These are phyloP conservation scores for Ichneumoninae sp. DNA, from an alignment of 2,888 invertebrate species.

Conservation along the genomic window DNA sequence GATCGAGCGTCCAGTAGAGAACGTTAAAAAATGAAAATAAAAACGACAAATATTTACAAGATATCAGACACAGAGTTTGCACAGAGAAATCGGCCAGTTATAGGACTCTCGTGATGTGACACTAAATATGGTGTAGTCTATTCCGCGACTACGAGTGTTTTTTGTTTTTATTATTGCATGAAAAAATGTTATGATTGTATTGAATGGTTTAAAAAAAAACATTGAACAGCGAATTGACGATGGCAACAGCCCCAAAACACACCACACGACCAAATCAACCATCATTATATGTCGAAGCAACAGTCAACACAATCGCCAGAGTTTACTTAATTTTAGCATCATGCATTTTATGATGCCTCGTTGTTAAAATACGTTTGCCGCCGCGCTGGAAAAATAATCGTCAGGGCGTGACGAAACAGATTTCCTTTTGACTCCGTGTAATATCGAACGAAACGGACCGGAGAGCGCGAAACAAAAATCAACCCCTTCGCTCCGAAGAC, in stretches of 20 bases:
- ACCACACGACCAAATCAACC: slow-evolving; percentile 42
- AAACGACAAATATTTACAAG: slow-evolving; percentile 5
- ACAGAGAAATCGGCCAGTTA: slow-evolving; percentile 38
- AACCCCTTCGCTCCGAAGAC: neutral
- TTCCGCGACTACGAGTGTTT: slow-evolving; percentile 7
- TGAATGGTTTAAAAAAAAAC: slow-evolving; percentile 10
- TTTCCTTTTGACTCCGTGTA: slow-evolving; percentile 5
- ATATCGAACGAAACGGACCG: neutral
- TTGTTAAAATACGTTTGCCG: slow-evolving; percentile 16
- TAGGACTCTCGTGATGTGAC: slow-evolving; percentile 2
- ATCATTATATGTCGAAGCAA: slow-evolving; percentile 53
- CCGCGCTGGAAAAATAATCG: neutral
- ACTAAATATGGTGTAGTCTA: neutral
- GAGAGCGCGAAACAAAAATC: neutral
- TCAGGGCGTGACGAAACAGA: neutral
- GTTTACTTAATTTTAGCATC: slow-evolving; percentile 46
- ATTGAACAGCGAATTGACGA: slow-evolving; percentile 62
- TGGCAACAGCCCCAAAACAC: slow-evolving; percentile 53
- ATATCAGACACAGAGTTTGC: slow-evolving; percentile 54
- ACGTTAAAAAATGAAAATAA: neutral
- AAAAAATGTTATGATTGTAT: neutral
- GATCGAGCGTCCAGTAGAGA: neutral
- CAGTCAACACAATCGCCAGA: slow-evolving; percentile 56
- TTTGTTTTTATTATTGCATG: neutral
- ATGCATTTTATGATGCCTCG: slow-evolving; percentile 60